Evolutionary conservation across 2,113 vertebrate species (phyloP).

Genomic region (Sylvicapra grimmia): DNA sequence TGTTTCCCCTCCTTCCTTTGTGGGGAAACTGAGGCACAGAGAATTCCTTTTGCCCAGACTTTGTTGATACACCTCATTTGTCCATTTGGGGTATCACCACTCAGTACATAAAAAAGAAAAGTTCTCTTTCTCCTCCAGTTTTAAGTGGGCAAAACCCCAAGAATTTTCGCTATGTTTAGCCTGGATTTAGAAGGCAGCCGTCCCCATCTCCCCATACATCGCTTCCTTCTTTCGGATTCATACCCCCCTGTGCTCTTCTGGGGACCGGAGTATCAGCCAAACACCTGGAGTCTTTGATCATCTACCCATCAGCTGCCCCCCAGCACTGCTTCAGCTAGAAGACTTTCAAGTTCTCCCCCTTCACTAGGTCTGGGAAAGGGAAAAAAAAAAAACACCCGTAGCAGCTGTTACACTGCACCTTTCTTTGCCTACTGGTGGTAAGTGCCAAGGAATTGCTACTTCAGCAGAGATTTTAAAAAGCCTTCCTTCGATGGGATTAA

Average conservation of each 20-base stretch:
- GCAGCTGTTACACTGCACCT: background rate
- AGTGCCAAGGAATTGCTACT: background rate
- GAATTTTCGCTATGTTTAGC: slow-evolving; percentile 32
- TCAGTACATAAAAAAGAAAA: background rate
- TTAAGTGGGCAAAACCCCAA: slow-evolving; percentile 13
- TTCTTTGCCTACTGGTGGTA: background rate
- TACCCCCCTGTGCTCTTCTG: background rate
- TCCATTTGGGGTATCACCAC: background rate
- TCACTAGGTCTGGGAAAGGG: background rate
- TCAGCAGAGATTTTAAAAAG: background rate
- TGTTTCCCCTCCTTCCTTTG: background rate
- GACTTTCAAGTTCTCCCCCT: slow-evolving; percentile 42
- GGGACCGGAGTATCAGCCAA: background rate
- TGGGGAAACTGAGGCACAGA: background rate
- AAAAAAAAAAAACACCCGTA: background rate
- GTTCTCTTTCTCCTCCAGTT: background rate
- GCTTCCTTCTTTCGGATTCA: background rate
- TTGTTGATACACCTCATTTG: background rate
- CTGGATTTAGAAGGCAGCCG: background rate
- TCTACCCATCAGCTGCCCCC: background rate
- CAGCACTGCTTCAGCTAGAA: background rate
- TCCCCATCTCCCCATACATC: background rate
- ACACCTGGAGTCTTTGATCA: slow-evolving; percentile 58
- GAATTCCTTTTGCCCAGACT: background rate
- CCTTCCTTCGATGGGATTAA: background rate